These are phyloP conservation scores for Schrankia costaestrigalis DNA, from an alignment of 2,888 invertebrate species.

Conservation along the genomic window DNA sequence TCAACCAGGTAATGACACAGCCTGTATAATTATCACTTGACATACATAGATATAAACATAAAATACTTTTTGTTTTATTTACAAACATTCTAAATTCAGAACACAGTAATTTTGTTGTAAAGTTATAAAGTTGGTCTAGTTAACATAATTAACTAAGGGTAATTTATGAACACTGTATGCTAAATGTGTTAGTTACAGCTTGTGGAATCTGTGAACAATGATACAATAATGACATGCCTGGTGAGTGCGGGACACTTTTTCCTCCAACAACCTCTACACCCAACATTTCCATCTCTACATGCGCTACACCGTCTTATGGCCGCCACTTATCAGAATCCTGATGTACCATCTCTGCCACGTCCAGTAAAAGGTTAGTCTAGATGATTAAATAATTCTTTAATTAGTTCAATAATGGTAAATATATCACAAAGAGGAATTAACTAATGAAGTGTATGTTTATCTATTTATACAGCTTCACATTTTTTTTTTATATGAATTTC, in stretches of 20 bases:
- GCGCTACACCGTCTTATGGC: constrained; percentile 91
- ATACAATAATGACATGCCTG: constrained; percentile 93
- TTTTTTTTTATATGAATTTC: neutral
- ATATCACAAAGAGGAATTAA: too few species aligned
- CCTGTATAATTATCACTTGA: too few species aligned
- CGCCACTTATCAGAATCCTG: constrained; percentile 87
- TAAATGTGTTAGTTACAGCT: constrained; percentile 82
- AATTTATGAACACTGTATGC: constrained; percentile 39
- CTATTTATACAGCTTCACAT: neutral
- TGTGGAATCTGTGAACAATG: constrained; percentile 95
- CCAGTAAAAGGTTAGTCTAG: constrained; percentile 84
- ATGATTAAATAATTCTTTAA: neutral
- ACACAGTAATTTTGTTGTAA: too few species aligned
- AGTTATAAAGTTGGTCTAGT: neutral
- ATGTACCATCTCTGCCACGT: constrained; percentile 89
- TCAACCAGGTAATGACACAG: too few species aligned
- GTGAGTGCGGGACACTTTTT: constrained; percentile 94
- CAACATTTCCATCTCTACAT: constrained; percentile 92
- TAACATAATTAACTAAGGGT: too few species aligned
- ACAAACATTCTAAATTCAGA: too few species aligned
- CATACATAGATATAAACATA: too few species aligned
- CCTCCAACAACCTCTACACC: constrained; percentile 97
- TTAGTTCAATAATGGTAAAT: neutral
- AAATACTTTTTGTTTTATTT: too few species aligned
- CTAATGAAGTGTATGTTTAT: too few species aligned